Conservation (phyloP, 2,113 vertebrate species). For the Sarotherodon lohbergeri region DNA sequence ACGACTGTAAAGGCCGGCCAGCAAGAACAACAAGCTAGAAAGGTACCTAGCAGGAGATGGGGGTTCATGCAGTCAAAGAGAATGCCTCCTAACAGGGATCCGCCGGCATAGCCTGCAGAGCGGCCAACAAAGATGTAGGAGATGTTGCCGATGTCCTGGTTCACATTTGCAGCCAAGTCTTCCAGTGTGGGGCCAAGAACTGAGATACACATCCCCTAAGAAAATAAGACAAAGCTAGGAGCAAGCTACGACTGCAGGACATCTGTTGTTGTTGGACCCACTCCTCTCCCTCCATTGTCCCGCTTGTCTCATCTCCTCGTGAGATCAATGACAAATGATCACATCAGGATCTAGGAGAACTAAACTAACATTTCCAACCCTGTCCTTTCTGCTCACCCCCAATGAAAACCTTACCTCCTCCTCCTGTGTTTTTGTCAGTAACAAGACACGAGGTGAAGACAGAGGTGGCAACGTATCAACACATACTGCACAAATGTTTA, state of each 20-base stretch:
- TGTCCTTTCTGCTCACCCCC: neutral
- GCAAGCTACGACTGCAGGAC: neutral
- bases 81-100: conserved; percentile 83
- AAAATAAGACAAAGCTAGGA: neutral
- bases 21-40: neutral
- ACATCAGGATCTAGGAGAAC: neutral
- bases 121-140: conserved; percentile 88
- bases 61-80: conserved; percentile 84
- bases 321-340: neutral
- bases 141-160: conserved; percentile 83
- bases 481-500: neutral
- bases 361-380: neutral
- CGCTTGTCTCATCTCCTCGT: neutral
- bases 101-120: conserved; percentile 82
- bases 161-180: conserved; percentile 85
- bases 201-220: conserved; percentile 86
- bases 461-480: neutral
- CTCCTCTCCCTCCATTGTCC: neutral
- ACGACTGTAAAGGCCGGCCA: neutral
- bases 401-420: neutral
- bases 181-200: conserved; percentile 87
- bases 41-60: conserved; percentile 80
- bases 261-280: neutral
- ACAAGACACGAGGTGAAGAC: neutral
- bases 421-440: neutral